Evolutionary conservation across 2,888 invertebrate species (phyloP).

Genomic region (Branchellion lobata): DNA sequence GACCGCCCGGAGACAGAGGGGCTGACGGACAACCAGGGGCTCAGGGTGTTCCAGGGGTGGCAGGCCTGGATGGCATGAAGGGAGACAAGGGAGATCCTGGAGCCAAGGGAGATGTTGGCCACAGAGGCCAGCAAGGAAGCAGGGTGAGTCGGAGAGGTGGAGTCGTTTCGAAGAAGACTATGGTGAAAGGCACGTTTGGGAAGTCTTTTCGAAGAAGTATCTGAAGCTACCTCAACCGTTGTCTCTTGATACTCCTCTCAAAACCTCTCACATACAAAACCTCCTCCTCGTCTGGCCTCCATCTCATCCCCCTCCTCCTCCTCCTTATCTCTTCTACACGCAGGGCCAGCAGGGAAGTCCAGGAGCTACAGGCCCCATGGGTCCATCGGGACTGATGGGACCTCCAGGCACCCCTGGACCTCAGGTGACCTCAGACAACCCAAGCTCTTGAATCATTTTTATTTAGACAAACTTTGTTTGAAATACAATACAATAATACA

Average conservation of each 20-base stretch:
- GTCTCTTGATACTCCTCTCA: too few species aligned
- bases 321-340: too few species aligned
- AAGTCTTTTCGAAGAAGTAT: too few species aligned
- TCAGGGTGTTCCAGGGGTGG: not conserved
- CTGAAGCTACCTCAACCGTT: too few species aligned
- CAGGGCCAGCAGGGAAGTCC: slow-evolving; percentile 39
- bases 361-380: slow-evolving; percentile 32
- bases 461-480: too few species aligned
- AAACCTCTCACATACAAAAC: too few species aligned
- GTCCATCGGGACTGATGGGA: slow-evolving; percentile 27
- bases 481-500: too few species aligned
- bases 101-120: not conserved
- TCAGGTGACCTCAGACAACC: too few species aligned
- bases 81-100: not conserved
- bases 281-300: too few species aligned
- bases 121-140: not conserved
- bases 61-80: not conserved
- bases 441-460: too few species aligned
- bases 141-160: not conserved
- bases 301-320: too few species aligned
- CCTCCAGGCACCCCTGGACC: slow-evolving; percentile 16
- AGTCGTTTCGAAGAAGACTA: not conserved
- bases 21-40: not conserved
- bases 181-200: not conserved
- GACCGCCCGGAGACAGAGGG: slow-evolving; percentile 40